A percentile compares a stretch with the other conserved stretches of the same genome.
These are phyloP conservation scores for Agrenia bidenticulata DNA, from an alignment of 2,888 invertebrate species.

Conservation along the genomic window DNA sequence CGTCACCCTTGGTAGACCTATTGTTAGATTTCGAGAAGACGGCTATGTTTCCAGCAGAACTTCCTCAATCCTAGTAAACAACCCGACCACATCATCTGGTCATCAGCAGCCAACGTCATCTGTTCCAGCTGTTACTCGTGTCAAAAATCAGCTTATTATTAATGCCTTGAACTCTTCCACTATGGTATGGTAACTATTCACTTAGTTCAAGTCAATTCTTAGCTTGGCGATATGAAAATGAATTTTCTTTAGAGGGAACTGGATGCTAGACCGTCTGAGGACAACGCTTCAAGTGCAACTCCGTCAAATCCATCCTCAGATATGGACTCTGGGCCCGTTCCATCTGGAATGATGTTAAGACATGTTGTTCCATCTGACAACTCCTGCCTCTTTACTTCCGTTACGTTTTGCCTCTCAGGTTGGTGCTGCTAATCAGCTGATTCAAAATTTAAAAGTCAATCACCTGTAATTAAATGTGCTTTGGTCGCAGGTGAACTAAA, in stretches of 20 bases:
- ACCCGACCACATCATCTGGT: background rate
- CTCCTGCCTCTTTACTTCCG: constrained; percentile 91
- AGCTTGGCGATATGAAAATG: background rate
- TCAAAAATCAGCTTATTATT: constrained; percentile 10
- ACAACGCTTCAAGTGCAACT: background rate
- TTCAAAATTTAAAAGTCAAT: too few species aligned
- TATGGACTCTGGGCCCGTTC: background rate
- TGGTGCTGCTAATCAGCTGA: constrained; percentile 47
- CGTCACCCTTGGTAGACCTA: too few species aligned
- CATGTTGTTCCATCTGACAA: constrained; percentile 94
- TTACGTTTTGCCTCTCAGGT: constrained; percentile 65
- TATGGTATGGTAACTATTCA: background rate
- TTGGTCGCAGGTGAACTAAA: constrained; percentile 15
- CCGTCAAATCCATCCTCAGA: background rate
- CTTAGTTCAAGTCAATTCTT: too few species aligned
- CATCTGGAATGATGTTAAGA: constrained; percentile 74
- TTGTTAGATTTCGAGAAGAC: too few species aligned
- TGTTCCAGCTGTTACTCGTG: background rate
- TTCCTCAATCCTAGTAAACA: too few species aligned
- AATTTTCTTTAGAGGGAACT: background rate
- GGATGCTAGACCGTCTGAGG: background rate
- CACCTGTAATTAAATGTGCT: too few species aligned
- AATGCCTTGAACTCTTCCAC: constrained; percentile 19
- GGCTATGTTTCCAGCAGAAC: too few species aligned
- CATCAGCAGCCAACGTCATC: background rate